Conservation (phyloP, 2,113 vertebrate genomes). For the Callopanchax toddi region DNA sequence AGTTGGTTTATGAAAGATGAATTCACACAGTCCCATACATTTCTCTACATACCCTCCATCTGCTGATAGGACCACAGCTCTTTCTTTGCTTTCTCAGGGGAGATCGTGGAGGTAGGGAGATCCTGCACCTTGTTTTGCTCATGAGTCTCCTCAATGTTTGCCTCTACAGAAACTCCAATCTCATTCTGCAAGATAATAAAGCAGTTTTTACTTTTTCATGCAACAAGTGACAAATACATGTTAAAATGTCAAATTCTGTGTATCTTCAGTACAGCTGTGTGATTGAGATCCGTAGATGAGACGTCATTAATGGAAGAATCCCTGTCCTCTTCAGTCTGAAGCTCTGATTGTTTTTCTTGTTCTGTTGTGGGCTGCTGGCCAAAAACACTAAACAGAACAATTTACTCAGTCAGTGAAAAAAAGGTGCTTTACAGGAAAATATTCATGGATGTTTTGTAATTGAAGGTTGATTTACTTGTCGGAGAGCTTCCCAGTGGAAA, state of each 20-base stretch:
- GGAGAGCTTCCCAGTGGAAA: constrained; percentile 35
- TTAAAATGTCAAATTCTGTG: not conserved
- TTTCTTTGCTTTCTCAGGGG: constrained; percentile 1
- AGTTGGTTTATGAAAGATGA: no score
- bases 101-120: not conserved
- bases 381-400: constrained; percentile 35
- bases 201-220: no score
- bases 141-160: constrained; percentile 20
- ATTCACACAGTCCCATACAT: no score
- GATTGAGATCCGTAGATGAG: constrained; percentile 39
- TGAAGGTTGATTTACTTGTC: constrained; percentile 42
- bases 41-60: constrained; percentile 31
- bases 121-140: constrained; percentile 36
- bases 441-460: not conserved
- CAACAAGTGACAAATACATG: no score
- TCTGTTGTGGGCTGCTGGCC: constrained; percentile 23
- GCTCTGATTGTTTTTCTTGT: constrained; percentile 23
- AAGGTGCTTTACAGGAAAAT: not conserved
- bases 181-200: constrained; percentile 37
- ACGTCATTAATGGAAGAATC: constrained; percentile 28
- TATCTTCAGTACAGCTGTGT: constrained; percentile 26
- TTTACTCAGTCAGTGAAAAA: not conserved
- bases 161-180: constrained; percentile 20
- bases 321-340: constrained; percentile 8
- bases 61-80: constrained; percentile 17